Conservation (phyloP, 2,113 vertebrate species). For the Columbina picui region DNA sequence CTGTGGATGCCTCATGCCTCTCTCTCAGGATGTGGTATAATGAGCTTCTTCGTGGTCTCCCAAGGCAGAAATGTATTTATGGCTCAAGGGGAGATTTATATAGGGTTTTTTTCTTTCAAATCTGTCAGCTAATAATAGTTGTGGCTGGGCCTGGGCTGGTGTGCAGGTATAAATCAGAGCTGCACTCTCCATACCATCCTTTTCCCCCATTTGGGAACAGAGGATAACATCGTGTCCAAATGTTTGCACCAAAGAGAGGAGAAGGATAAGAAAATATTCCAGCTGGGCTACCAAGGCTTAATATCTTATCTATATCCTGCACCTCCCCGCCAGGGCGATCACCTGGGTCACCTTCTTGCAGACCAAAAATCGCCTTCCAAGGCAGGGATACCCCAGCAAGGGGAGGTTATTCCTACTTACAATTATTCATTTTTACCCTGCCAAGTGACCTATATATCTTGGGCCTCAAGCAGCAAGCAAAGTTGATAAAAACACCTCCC, state of each 20-base stretch:
- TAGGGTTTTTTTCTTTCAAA: conserved; percentile 72
- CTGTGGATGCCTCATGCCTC: conserved; percentile 72
- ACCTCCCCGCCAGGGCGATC: neutral
- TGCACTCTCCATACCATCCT: neutral
- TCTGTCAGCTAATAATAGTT: conserved; percentile 78
- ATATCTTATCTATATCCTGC: fast-evolving
- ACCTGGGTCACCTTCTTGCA: neutral
- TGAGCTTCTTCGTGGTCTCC: conserved; percentile 74
- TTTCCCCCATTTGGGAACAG: conserved; percentile 16
- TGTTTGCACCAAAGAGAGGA: neutral
- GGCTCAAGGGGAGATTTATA: conserved; percentile 79
- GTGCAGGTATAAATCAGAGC: conserved; percentile 73
- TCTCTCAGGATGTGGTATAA: conserved; percentile 80
- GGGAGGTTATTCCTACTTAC: neutral
- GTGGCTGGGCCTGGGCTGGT: conserved; percentile 44
- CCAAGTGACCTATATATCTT: neutral
- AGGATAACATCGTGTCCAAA: neutral
- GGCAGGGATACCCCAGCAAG: neutral
- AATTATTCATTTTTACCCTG: neutral
- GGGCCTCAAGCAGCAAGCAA: neutral
- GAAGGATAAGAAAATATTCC: neutral
- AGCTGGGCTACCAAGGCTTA: neutral
- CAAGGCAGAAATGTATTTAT: conserved; percentile 78
- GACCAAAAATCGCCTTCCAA: neutral
- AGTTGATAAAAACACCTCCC: neutral